These are phyloP conservation scores for Orthosia gracilis DNA, from an alignment of 2,888 invertebrate genomes.

Conservation along the genomic window DNA sequence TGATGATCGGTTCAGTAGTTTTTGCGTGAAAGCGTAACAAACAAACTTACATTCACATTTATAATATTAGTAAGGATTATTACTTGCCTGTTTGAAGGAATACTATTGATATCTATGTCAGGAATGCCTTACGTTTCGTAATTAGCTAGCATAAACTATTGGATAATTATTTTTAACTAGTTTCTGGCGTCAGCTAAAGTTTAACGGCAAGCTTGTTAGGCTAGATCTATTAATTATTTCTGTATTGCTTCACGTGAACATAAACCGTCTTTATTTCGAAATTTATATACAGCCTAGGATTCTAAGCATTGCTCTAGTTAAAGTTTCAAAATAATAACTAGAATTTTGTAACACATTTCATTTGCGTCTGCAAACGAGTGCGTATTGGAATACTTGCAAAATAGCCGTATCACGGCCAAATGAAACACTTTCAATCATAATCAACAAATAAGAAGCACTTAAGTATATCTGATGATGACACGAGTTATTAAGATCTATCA, in stretches of 20 bases:
- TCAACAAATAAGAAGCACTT: conserved; percentile 25
- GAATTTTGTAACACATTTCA: conserved; percentile 51
- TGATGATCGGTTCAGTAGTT: no score
- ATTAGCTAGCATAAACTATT: conserved; percentile 27
- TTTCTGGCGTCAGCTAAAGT: conserved; percentile 11
- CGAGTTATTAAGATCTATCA: conserved; percentile 1
- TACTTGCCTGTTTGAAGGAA: conserved; percentile 32
- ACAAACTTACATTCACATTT: no score
- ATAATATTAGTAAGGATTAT: no score
- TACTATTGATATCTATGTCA: conserved; percentile 51
- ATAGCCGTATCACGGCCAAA: conserved; percentile 13
- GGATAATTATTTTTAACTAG: conserved; percentile 38
- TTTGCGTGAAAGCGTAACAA: no score
- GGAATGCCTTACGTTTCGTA: conserved; percentile 40
- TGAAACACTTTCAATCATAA: conserved; percentile 19
- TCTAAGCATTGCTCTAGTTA: conserved; percentile 45
- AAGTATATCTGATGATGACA: conserved; percentile 23
- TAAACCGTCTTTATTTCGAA: conserved; percentile 45
- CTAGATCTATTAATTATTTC: conserved; percentile 38
- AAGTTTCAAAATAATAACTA: conserved; percentile 50
- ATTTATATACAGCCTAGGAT: conserved; percentile 27
- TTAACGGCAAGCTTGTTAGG: conserved; percentile 12
- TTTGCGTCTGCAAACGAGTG: conserved; percentile 33
- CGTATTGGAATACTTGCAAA: conserved; percentile 39
- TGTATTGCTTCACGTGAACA: conserved; percentile 20